A percentile compares a stretch with the other conserved stretches of the same genome.
Evolutionary conservation across 1,140 invertebrate genomes (phyloP).

Genomic region (Cyphomyrmex costatus): DNA sequence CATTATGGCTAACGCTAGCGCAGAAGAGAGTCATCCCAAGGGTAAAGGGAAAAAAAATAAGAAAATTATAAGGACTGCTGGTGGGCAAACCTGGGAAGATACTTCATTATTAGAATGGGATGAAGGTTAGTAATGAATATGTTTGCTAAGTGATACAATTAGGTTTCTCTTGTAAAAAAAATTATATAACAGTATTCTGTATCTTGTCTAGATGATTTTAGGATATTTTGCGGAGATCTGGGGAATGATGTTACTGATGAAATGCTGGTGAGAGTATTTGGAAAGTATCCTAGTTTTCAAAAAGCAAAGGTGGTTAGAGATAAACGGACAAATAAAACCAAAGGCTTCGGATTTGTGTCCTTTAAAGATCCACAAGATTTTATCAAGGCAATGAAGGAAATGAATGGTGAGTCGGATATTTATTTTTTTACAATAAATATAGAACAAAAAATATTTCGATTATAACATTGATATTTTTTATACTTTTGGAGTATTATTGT

Average conservation of each 20-base stretch:
- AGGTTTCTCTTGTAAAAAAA: constrained; percentile 19
- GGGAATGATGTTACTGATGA: constrained; percentile 99
- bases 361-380: constrained; percentile 99
- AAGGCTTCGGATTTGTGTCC: constrained; percentile 99
- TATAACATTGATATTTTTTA: background rate
- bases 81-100: constrained; percentile 98
- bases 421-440: constrained; percentile 29
- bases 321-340: constrained; percentile 98
- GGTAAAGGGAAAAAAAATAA: constrained; percentile 91
- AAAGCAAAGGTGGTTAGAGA: constrained; percentile 98
- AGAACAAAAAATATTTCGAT: background rate
- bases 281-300: constrained; percentile 97
- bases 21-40: constrained; percentile 89
- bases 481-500: background rate
- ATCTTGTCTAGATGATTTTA: constrained; percentile 94
- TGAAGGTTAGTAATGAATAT: constrained; percentile 87
- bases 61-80: constrained; percentile 95
- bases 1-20: constrained; percentile 88
- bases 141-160: constrained; percentile 47
- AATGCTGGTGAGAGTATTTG: constrained; percentile 96
- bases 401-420: constrained; percentile 92
- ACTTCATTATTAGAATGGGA: constrained; percentile 96
- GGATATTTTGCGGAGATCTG: constrained; percentile 99
- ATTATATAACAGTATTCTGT: constrained; percentile 67
- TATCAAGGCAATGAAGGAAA: constrained; percentile 99